Evolutionary conservation across 2,797 vertebrate genomes (phyloP).

Genomic region (Acanthopagrus latus): DNA sequence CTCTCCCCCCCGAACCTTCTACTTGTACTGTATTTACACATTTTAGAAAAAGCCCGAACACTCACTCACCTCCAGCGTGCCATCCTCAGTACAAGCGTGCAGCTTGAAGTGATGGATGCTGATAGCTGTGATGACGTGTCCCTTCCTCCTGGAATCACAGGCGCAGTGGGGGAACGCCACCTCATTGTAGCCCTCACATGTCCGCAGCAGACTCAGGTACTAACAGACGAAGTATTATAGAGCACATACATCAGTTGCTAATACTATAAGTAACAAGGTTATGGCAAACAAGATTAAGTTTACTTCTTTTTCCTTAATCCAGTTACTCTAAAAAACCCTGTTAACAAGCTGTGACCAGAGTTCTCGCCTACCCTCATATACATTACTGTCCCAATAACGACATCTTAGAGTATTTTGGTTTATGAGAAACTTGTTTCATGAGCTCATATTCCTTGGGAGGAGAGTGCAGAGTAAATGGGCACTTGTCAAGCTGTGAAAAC

Average conservation of each 20-base stretch:
- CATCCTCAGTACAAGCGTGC: slow-evolving; percentile 95
- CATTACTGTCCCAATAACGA: not conserved
- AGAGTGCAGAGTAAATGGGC: not conserved
- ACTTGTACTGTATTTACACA: not conserved
- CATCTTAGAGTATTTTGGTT: not conserved
- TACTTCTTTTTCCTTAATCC: not conserved
- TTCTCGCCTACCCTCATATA: not conserved
- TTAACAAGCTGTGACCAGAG: not conserved
- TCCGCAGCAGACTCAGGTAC: slow-evolving; percentile 94
- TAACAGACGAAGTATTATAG: slow-evolving; percentile 48
- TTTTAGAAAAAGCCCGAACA: not conserved
- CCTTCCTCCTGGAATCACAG: slow-evolving; percentile 96
- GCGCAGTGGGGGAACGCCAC: slow-evolving; percentile 97
- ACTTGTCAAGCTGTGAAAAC: not conserved
- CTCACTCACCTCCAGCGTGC: slow-evolving; percentile 90
- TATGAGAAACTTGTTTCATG: not conserved
- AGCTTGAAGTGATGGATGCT: slow-evolving; percentile 97
- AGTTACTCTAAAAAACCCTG: not conserved
- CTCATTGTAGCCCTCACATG: slow-evolving; percentile 97
- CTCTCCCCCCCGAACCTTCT: no score
- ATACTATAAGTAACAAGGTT: not conserved
- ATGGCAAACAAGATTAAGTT: not conserved
- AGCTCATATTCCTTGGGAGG: not conserved
- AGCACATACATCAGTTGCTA: not conserved
- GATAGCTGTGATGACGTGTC: slow-evolving; percentile 95